Evolutionary conservation across 2,888 invertebrate species (phyloP).

Genomic region (Cinara cedri): DNA sequence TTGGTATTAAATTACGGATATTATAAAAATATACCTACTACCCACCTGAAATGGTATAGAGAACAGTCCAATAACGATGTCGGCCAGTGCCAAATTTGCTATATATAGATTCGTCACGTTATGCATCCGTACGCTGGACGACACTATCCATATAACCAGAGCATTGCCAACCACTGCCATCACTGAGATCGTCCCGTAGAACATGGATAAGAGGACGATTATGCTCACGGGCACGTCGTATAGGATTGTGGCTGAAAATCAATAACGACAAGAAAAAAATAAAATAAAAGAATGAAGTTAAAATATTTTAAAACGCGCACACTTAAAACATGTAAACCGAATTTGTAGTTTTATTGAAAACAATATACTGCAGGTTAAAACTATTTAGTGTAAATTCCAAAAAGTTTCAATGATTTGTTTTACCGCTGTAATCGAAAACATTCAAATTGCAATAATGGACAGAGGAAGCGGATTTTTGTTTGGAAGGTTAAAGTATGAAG

Average conservation of each 20-base stretch:
- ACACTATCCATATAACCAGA: slow-evolving; percentile 84
- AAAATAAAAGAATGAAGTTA: neutral
- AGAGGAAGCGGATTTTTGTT: too few species aligned
- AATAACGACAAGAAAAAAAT: slow-evolving; percentile 59
- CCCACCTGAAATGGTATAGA: slow-evolving; percentile 79
- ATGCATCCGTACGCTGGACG: slow-evolving; percentile 78
- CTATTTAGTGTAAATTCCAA: too few species aligned
- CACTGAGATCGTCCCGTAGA: slow-evolving; percentile 82
- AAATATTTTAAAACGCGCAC: too few species aligned
- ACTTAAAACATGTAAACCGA: too few species aligned
- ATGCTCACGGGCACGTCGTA: slow-evolving; percentile 78
- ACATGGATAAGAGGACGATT: slow-evolving; percentile 75
- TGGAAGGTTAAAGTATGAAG: too few species aligned
- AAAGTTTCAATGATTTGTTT: too few species aligned
- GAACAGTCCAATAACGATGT: slow-evolving; percentile 84
- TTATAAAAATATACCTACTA: slow-evolving; percentile 62
- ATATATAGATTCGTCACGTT: slow-evolving; percentile 87
- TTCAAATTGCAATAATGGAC: too few species aligned
- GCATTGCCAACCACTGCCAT: slow-evolving; percentile 82
- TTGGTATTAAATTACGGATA: neutral
- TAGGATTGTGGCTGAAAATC: slow-evolving; percentile 67
- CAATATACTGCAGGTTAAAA: too few species aligned
- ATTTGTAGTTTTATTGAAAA: too few species aligned
- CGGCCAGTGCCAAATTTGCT: slow-evolving; percentile 83
- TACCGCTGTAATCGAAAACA: too few species aligned